phyloP scores from a whole-genome alignment of 2,113 vertebrate genomes.

The Oreochromis aureus region DNA sequence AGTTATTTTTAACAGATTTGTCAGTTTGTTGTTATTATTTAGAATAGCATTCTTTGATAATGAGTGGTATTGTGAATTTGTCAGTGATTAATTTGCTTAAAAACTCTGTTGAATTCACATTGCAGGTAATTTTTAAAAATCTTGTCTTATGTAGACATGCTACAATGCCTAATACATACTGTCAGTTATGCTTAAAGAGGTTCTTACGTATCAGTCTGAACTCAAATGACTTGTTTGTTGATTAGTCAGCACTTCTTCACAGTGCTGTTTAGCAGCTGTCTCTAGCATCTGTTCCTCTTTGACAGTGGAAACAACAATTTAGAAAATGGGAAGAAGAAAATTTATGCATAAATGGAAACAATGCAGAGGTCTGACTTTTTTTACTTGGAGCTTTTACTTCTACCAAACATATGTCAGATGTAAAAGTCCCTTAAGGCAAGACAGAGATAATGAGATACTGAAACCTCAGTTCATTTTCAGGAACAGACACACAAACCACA shows the following conservation, averaged over 20 bases:
- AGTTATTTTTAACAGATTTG: not conserved
- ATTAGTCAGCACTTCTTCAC: not conserved
- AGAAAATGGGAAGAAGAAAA: not conserved
- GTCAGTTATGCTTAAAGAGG: not conserved
- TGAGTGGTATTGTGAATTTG: not conserved
- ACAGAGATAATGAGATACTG: not conserved
- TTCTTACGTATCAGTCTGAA: not conserved
- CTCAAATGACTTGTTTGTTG: not conserved
- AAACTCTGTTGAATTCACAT: not conserved
- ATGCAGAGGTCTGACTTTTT: not conserved
- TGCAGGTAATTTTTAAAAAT: not conserved
- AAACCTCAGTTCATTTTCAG: not conserved
- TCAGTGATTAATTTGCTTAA: not conserved
- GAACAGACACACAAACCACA: not conserved
- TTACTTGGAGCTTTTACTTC: not conserved
- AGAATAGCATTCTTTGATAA: not conserved
- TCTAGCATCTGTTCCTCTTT: conserved; percentile 17
- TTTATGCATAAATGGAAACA: not conserved
- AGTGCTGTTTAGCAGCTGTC: not conserved
- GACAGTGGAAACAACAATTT: not conserved
- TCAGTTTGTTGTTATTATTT: not conserved
- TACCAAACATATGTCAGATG: not conserved
- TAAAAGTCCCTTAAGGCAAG: not conserved
- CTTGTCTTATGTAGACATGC: not conserved
- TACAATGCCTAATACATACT: not conserved